Conservation (phyloP, 2,888 invertebrate genomes). For the Lumbricus terrestris region DNA sequence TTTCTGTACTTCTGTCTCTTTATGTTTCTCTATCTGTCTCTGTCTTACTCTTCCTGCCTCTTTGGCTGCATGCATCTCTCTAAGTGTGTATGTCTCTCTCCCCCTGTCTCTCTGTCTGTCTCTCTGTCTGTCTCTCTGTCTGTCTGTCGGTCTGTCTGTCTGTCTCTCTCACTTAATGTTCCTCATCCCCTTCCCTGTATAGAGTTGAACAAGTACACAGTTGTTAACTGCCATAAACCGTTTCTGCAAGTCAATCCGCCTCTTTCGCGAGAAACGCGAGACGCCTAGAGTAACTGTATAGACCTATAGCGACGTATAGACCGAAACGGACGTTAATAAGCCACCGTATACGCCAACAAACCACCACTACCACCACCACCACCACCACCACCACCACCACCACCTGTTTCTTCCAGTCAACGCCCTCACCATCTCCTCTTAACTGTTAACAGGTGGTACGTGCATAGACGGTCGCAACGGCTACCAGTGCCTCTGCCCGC, state of each 20-base stretch:
- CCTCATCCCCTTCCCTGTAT: too few relatives aligned
- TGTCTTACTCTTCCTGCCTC: too few relatives aligned
- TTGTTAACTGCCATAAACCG: not conserved
- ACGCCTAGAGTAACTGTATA: not conserved
- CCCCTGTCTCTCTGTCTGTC: not conserved
- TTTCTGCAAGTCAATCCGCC: not conserved
- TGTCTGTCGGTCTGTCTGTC: too few relatives aligned
- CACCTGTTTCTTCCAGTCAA: not conserved
- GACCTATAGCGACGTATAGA: not conserved
- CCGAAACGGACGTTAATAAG: too few relatives aligned
- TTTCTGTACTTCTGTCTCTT: too few relatives aligned
- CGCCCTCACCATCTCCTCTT: not conserved
- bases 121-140: not conserved
- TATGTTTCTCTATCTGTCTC: too few relatives aligned
- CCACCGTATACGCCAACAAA: too few relatives aligned
- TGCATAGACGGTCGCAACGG: conserved; percentile 54
- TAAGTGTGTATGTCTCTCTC: too few relatives aligned
- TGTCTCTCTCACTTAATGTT: not conserved
- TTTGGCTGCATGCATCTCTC: too few relatives aligned
- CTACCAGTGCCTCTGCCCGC: conserved; percentile 52
- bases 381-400: too few relatives aligned
- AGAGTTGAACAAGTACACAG: not conserved
- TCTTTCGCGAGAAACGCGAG: not conserved
- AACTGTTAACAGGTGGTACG: conserved; percentile 45
- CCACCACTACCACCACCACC: too few relatives aligned